These are phyloP conservation scores for Zosterops pallidus DNA, from an alignment of 2,113 vertebrate genomes.

Conservation along the genomic window DNA sequence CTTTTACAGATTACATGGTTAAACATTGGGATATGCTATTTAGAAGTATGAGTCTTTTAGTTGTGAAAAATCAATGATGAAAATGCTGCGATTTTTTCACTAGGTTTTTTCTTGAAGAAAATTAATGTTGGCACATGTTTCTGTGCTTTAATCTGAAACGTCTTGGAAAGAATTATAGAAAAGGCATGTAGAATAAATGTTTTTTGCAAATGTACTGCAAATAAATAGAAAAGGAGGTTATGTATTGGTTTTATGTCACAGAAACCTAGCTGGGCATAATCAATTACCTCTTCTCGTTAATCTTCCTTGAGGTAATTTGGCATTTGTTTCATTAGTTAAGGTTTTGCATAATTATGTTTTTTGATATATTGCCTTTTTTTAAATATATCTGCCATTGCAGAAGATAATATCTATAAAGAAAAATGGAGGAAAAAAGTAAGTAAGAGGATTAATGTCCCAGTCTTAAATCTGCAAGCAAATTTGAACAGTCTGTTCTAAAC, in stretches of 20 bases:
- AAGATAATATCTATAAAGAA: neutral
- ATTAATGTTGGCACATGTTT: rapidly evolving
- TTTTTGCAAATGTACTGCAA: neutral
- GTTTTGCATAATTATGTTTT: neutral
- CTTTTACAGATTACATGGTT: neutral
- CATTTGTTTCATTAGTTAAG: neutral
- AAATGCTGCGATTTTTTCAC: neutral
- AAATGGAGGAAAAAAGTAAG: neutral
- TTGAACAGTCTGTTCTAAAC: neutral
- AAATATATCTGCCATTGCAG: neutral
- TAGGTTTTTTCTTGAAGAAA: neutral
- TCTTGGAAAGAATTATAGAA: neutral
- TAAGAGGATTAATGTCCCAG: neutral
- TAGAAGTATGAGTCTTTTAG: neutral
- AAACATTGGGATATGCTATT: neutral
- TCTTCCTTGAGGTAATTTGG: neutral
- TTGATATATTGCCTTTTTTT: neutral
- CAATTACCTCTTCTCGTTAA: neutral
- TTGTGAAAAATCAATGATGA: neutral
- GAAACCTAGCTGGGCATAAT: neutral
- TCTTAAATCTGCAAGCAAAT: neutral
- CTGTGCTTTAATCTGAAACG: neutral
- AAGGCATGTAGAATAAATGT: neutral
- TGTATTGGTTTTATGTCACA: neutral
- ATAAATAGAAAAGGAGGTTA: rapidly evolving